Conservation (phyloP, 2,797 vertebrate species). For the Oreortyx pictus region DNA sequence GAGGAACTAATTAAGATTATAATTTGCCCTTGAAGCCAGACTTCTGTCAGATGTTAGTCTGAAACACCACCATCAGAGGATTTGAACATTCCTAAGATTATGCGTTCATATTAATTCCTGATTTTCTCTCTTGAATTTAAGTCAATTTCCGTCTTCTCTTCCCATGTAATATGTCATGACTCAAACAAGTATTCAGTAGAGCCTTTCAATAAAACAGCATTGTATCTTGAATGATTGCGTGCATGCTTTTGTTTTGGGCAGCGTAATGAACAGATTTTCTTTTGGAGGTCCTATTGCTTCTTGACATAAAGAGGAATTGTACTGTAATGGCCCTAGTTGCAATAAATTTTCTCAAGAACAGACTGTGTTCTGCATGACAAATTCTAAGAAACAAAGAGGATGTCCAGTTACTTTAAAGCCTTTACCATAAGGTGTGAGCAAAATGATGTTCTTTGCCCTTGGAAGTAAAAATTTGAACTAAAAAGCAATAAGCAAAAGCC, state of each 20-base stretch:
- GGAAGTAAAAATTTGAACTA: background rate
- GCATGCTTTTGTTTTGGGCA: fast-evolving
- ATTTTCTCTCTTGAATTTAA: background rate
- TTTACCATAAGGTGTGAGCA: background rate
- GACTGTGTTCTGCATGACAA: background rate
- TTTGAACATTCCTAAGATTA: background rate
- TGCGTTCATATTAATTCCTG: background rate
- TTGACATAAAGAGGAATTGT: background rate
- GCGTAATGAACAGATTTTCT: background rate
- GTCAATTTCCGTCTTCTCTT: background rate
- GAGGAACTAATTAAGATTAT: background rate
- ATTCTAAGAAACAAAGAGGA: background rate
- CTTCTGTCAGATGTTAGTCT: background rate
- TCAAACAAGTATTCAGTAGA: background rate
- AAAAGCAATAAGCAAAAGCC: background rate
- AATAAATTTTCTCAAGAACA: background rate
- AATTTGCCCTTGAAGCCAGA: background rate
- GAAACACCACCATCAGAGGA: background rate
- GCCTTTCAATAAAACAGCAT: background rate
- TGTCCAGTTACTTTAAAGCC: background rate
- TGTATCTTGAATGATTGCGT: background rate
- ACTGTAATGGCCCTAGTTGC: background rate
- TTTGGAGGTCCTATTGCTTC: background rate
- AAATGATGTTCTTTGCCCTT: background rate
- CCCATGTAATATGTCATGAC: background rate